Evolutionary conservation across 2,888 invertebrate genomes (phyloP).

Genomic region (Gastracanthus pulcherrimus): DNA sequence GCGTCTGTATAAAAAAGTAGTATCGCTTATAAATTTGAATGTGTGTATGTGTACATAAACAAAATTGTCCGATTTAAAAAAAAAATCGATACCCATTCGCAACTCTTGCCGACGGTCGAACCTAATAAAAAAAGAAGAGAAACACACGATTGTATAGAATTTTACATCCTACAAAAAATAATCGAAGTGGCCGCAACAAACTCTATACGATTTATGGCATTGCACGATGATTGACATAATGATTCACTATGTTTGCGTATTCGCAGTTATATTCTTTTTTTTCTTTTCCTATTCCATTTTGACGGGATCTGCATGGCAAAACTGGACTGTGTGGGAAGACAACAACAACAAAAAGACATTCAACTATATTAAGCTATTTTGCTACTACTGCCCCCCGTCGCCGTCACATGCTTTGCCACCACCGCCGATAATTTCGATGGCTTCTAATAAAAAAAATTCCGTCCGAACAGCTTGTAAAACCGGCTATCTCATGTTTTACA

Average conservation of each 20-base stretch:
- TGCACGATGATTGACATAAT: slow-evolving; percentile 49
- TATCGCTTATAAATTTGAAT: slow-evolving; percentile 29
- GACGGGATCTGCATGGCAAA: slow-evolving; percentile 51
- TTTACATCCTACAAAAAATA: slow-evolving; percentile 7
- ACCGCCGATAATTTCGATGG: slow-evolving; percentile 35
- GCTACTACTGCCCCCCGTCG: slow-evolving; percentile 40
- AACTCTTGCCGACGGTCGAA: neutral
- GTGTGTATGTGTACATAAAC: slow-evolving; percentile 18
- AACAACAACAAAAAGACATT: slow-evolving; percentile 31
- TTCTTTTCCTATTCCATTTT: neutral
- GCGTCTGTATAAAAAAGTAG: slow-evolving; percentile 18
- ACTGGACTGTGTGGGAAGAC: slow-evolving; percentile 43
- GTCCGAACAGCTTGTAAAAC: too few species aligned
- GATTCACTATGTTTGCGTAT: slow-evolving; percentile 24
- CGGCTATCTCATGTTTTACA: too few species aligned
- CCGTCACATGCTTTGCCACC: slow-evolving; percentile 57
- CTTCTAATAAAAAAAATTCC: slow-evolving; percentile 38
- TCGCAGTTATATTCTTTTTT: slow-evolving; percentile 10
- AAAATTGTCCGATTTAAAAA: slow-evolving; percentile 39
- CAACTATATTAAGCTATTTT: slow-evolving; percentile 21
- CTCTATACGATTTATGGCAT: slow-evolving; percentile 28
- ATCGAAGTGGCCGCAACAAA: neutral
- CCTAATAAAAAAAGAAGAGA: slow-evolving; percentile 19
- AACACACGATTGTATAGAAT: neutral
- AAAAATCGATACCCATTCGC: slow-evolving; percentile 12